Base-by-base conservation (phyloP, 2,888 invertebrate genomes). In the Mamestra brassicae region DNA sequence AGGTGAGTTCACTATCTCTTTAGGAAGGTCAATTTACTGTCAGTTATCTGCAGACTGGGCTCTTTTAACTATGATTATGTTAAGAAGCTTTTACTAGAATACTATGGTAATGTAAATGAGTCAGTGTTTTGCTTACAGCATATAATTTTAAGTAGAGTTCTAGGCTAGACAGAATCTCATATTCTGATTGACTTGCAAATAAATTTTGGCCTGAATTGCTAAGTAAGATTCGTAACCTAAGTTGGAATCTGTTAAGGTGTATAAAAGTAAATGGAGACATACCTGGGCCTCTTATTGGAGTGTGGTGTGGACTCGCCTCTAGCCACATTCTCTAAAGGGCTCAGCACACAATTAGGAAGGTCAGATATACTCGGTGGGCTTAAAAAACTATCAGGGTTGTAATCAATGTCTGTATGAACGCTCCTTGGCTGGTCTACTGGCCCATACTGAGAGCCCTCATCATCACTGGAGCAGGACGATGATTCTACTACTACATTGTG, bases 241-340 rank as follows among this genome's bases (percentile, higher is more conserved):
- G n/a, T 71, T 52, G 34, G 4, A 75, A 71, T 36, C 52, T 57
- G 17, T 55, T 42, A 10, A 61, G 54, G 70, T 63, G n/a, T 64
- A 10, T 62, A 17, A 26, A 80, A 45, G 57, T 65, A 36, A 57
- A 45, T 47, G 60, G 13, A 15, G 4, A 76, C 84, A 57, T 88
- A 96, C 96, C 95, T 95, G 73, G 94, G 90, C 83, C 96, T 95
- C 88, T 96, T 96, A 85, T 94, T 96, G n/a, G 96, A 94, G 87
- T 96, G 96, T 90, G 96, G 96, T 69, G 96, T 96, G 57, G 94
- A 94, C 85, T 96, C 95, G 13, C 95, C 95, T 86, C 95, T 94
- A n/a, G 95, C 93, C 71, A 96, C 96, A 95, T 96, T 96, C 85
- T 96, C 96, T 80, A 96, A 88, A 38, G 96, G 96, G 84, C 96